Conservation (phyloP, 2,113 vertebrate species). For the Corynorhinus townsendii region DNA sequence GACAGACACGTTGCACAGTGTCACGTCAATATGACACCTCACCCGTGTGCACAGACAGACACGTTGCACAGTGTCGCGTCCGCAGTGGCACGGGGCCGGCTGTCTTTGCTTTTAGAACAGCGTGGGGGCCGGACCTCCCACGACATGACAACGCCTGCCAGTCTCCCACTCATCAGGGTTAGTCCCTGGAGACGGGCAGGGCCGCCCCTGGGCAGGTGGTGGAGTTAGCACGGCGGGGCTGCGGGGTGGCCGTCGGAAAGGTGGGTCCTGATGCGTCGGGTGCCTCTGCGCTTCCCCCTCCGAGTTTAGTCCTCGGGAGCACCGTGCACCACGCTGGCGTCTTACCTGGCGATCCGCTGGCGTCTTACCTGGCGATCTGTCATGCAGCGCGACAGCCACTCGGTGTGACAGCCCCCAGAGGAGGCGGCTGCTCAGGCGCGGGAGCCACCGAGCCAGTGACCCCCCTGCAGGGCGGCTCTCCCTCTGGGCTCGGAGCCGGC, state of each 20-base stretch:
- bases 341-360: accelerated
- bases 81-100: accelerated
- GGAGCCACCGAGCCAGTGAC: neutral
- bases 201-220: accelerated
- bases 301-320: neutral
- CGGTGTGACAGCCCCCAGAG: accelerated
- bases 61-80: accelerated
- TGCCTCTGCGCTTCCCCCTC: neutral
- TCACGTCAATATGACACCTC: neutral
- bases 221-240: accelerated
- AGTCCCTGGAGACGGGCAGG: neutral
- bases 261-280: accelerated
- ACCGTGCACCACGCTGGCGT: accelerated
- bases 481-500: neutral
- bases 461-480: too few relatives aligned
- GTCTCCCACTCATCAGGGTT: too few relatives aligned
- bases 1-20: too few relatives aligned
- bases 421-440: accelerated
- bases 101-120: neutral
- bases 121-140: accelerated
- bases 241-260: neutral
- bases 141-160: accelerated
- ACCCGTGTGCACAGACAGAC: neutral
- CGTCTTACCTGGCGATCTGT: too few relatives aligned
- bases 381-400: neutral